These are phyloP conservation scores for Pimephales promelas DNA, from an alignment of 2,113 vertebrate genomes.

Conservation along the genomic window DNA sequence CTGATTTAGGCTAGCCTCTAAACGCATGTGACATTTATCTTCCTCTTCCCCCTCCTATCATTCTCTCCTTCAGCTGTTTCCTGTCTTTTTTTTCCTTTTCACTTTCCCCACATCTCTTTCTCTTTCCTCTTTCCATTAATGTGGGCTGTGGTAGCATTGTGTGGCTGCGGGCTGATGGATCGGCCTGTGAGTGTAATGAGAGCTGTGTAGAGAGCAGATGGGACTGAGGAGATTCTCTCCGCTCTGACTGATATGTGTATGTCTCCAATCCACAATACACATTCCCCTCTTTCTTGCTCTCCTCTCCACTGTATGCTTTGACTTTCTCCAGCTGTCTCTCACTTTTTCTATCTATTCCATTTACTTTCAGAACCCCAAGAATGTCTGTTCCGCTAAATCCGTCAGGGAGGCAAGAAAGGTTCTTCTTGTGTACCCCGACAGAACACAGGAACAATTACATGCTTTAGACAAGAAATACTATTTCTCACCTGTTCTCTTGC, in stretches of 20 bases:
- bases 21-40: neutral
- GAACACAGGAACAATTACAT: constrained; percentile 38
- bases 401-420: neutral
- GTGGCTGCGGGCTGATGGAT: constrained; percentile 53
- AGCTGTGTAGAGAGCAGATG: constrained; percentile 56
- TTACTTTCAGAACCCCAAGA: constrained; percentile 19
- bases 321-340: constrained; percentile 17
- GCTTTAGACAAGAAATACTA: constrained; percentile 33
- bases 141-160: constrained; percentile 34
- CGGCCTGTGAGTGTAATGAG: constrained; percentile 52
- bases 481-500: neutral
- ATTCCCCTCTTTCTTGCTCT: neutral
- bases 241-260: constrained; percentile 42
- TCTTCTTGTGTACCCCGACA: constrained; percentile 10
- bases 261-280: constrained; percentile 12
- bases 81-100: neutral
- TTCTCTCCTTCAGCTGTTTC: constrained; percentile 18
- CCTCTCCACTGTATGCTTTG: neutral
- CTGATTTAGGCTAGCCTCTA: neutral
- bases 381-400: neutral
- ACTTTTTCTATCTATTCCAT: constrained; percentile 14
- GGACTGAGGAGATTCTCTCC: constrained; percentile 46
- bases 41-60: neutral
- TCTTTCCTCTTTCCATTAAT: constrained; percentile 43
- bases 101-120: constrained; percentile 31